Evolutionary conservation across 2,888 invertebrate genomes (phyloP), one percentile per base, ranked within the genome.

Genomic region (Lithosia quadra): DNA sequence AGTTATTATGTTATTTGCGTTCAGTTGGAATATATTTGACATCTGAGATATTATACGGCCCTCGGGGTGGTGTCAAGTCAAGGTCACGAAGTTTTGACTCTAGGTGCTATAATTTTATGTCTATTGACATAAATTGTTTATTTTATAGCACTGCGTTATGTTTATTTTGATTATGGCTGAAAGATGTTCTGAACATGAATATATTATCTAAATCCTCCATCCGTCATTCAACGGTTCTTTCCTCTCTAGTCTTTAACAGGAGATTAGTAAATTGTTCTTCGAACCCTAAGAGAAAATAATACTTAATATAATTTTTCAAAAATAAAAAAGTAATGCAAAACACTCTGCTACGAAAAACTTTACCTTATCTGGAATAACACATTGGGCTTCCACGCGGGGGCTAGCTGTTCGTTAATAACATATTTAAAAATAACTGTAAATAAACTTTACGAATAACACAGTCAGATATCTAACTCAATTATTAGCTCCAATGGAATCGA

Each of bases 11-110:
- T 49, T 8, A 49, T 49, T 49, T 49, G 18, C 49, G 49, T 49
- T 49, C 49, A 49, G 49, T 49, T n/a, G n/a, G 43, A 43, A 43
- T 43, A 18, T 43, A 49, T 49, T 49, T 49, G 49, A n/a, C n/a
- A 49, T n/a, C 18, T 49, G 49, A 49, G 49, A 49, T 49, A n/a
- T 49, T n/a, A 49, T 49, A 2, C 8, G n/a, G n/a, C 49, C 49
- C 49, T 49, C n/a, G 49, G 49, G 8, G 49, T 49, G 9, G 18
- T 8, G n/a, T 49, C 49, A 49, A 49, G n/a, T 49, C 49, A 49
- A 49, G 49, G n/a, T 49, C 8, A 18, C n/a, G 7, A 43, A 43
- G 5, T 18, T 43, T 18, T 49, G n/a, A 49, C n/a, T 49, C 15
- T 43, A 1, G n/a, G n/a, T n/a, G 9, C n/a, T 49, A 49, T 49